Evolutionary conservation across 2,113 vertebrate species (phyloP), one percentile per base, ranked within the genome.

Genomic region (Cochlearius cochlearius): DNA sequence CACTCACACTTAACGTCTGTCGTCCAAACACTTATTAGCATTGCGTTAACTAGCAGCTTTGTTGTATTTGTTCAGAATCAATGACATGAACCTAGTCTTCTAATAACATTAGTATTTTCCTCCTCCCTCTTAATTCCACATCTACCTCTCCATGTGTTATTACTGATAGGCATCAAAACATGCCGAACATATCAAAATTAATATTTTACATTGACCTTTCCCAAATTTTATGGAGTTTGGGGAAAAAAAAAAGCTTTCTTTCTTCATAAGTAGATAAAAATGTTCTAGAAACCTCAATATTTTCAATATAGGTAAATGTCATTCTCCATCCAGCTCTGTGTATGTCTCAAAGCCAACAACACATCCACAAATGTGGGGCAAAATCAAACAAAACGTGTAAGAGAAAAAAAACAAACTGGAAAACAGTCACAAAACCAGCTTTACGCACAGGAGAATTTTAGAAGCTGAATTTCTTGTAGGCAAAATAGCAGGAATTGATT

Each of bases 401-500:
- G 9, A 67, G 32, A 39, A 68, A 52, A 52, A 92, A 79, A 80
- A 23, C 11, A 45, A 79, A 68, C 11, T 8, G 18, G 32, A 20
- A 69, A 92, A 68, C 13, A 43, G 55, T 74, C 67, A 86, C 69
- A 78, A 75, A 92, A 75, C 0, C 39, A 89, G 50, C 49, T 73
- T 72, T 39, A 52, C 1, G 3, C 38, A 76, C 12, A 21, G 2
- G 30, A 86, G 49, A 85, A 58, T 69, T 91, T 87, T 58, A 76
- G 66, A 95, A 75, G 80, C 15, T 91, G 47, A 39, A 53, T 60
- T 94, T 89, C 83, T 91, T 59, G 45, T 68, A 82, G 49, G 79
- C 60, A 94, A 96, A 96, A 91, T 58, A 84, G 45, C 67, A 91
- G 53, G 45, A 78, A 96, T 75, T 79, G 58, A 56, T 86, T 94